Base-by-base conservation (phyloP, 2,888 invertebrate species). In the Octodonta nipae region DNA sequence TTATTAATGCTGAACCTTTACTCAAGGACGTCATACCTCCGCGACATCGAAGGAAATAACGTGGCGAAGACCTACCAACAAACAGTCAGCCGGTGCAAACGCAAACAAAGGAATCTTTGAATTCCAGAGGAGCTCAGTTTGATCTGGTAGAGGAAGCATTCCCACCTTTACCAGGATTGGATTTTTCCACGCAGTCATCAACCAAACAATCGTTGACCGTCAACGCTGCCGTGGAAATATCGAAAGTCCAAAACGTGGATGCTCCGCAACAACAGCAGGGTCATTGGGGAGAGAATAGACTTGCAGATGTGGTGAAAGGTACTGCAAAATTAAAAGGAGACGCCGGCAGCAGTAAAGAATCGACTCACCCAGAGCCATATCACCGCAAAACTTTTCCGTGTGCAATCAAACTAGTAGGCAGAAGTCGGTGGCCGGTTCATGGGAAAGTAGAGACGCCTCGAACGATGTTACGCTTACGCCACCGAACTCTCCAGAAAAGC, bases 281-380 rank as follows among this genome's bases (percentile, higher is more conserved):
- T 35, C 65, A 55, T 37, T 66, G 63, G 56, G 68, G 70, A 57
- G 68, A 73, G 54, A 74, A 68, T 57, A 74, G 81, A 55, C 66
- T 83, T 50, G 75, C 83, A 7, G 84, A 84, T 58, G 82, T 84
- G 26, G 83, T 84, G 28, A 81, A 81, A 35, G 80, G 80, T 35
- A 77, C 75, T 24, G 74, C 73, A 42, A 71, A 69, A 56, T 56
- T 56, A 49, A 58, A 58, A 36, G 64, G 62, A 44, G n/a, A n/a
- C n/a, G 45, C 31, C 10, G 26, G 28, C 26, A 37, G 51, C 28
- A 52, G 47, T 33, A 51, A 46, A 38, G 50, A 52, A 36, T 51
- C 50, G 8, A 54, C 39, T 28, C 28, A 14, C 54, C 58, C 6
- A 51, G 56, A 20, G 51, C 56, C n/a, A 41, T 42, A 10, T 59